phyloP scores from a whole-genome alignment of 1,140 invertebrate genomes.

The Zophobas atratus region DNA sequence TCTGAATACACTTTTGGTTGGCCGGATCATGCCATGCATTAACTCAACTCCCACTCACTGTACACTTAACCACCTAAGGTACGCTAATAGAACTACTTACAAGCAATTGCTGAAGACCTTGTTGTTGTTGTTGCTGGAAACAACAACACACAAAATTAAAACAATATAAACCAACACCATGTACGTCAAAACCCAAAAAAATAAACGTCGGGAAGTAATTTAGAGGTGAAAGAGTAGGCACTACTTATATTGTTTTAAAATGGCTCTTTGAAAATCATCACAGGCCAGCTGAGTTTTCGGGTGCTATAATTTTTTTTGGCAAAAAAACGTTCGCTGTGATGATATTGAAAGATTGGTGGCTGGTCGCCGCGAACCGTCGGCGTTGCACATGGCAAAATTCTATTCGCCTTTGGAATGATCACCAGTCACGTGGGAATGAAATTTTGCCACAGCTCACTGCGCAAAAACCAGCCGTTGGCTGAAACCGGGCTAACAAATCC shows the following conservation, averaged over 20 bases:
- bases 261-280: conserved; percentile 38
- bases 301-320: no score
- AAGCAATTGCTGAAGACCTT: conserved; percentile 82
- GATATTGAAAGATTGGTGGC: conserved; percentile 15
- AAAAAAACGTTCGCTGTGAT: conserved; percentile 10
- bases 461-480: background rate
- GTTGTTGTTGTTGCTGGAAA: conserved; percentile 82
- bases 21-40: conserved; percentile 11
- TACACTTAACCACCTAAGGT: conserved; percentile 15
- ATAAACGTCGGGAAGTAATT: conserved; percentile 10
- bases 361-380: background rate
- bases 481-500: background rate
- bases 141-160: conserved; percentile 66
- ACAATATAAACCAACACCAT: conserved; percentile 59
- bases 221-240: conserved; percentile 14
- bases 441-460: no score
- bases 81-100: conserved; percentile 66
- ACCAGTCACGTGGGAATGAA: no score
- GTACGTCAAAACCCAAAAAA: conserved; percentile 46
- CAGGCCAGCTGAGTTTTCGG: background rate
- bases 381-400: no score
- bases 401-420: no score
- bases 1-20: background rate
- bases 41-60: background rate
- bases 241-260: conserved; percentile 41